phyloP scores from a whole-genome alignment of 2,113 vertebrate species.

The Capra hircus region DNA sequence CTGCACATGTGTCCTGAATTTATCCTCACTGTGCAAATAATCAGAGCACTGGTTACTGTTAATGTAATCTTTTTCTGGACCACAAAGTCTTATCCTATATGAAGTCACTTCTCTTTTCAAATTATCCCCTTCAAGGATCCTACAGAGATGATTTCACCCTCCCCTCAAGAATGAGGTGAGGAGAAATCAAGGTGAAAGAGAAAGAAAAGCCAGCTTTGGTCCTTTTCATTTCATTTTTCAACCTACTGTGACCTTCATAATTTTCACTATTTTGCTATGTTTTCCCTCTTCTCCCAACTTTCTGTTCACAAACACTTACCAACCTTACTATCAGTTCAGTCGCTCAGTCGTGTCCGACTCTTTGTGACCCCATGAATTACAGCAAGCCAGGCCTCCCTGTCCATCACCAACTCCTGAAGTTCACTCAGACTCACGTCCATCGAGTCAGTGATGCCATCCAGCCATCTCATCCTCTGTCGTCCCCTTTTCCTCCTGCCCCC shows the following conservation, averaged over 20 bases:
- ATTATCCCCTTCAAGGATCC: background rate
- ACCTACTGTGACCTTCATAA: background rate
- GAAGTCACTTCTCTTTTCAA: background rate
- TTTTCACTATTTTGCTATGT: background rate
- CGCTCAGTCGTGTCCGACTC: too few relatives aligned
- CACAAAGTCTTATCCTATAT: background rate
- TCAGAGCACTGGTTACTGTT: background rate
- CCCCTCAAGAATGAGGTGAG: background rate
- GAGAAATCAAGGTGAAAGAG: slow-evolving; percentile 4
- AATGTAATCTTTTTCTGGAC: background rate
- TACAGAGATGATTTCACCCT: background rate
- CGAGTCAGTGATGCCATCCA: too few relatives aligned
- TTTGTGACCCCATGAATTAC: rapidly evolving
- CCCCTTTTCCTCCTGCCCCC: too few relatives aligned
- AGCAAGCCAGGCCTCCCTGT: too few relatives aligned
- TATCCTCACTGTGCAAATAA: background rate
- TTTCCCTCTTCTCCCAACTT: background rate
- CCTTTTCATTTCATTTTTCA: background rate
- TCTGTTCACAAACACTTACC: background rate
- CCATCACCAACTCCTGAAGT: too few relatives aligned
- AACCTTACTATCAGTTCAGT: background rate
- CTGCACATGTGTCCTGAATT: background rate
- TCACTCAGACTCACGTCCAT: too few relatives aligned
- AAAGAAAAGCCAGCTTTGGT: background rate
- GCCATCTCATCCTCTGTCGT: too few relatives aligned